Base-by-base conservation (phyloP, 2,888 invertebrate species). In the Andrena dorsata region DNA sequence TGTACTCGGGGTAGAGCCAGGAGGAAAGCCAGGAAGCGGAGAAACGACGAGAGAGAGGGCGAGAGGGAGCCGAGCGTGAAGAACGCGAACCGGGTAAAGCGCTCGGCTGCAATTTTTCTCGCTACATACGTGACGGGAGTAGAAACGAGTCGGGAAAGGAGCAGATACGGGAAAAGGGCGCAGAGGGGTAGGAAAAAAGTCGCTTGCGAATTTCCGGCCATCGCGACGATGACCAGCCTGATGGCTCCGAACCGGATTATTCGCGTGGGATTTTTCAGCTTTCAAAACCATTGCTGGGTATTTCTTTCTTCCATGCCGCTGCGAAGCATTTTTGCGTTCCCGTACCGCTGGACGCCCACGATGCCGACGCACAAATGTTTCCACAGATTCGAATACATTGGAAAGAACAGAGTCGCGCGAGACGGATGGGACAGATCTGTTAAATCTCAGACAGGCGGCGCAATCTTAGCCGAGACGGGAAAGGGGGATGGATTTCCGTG, bases 91-190 rank as follows among this genome's bases (percentile, higher is more conserved):
- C 92, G 91, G 91, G 93, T 92, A 93, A 93, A 93, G 93, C 93
- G 94, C 93, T 93, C 92, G 91, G 91, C 93, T 93, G 93, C 93
- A 94, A 94, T 94, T 93, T 94, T 94, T 94, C 93, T 94, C 93
- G 93, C 93, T 92, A 94, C 92, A 93, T 93, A 93, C 94, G 94
- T 94, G 94, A 94, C 93, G 90, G 85, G 94, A 92, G 93, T 94
- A 89, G 89, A 90, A 93, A 93, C 91, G 90, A 91, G 92, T 86
- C 90, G 84, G 74, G 86, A 79, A 84, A 83, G 81, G 68, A 80
- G 77, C 75, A 66, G 83, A 71, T 70, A 49, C 64, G 85, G 83
- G 87, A 81, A 80, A 85, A 86, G 79, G 81, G 77, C 70, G 82
- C 65, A 7, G 70, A 86, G 71, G 28, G 76, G 56, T 66, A 32